Evolutionary conservation across 2,888 invertebrate genomes (phyloP).

Genomic region (Baronia brevicornis): DNA sequence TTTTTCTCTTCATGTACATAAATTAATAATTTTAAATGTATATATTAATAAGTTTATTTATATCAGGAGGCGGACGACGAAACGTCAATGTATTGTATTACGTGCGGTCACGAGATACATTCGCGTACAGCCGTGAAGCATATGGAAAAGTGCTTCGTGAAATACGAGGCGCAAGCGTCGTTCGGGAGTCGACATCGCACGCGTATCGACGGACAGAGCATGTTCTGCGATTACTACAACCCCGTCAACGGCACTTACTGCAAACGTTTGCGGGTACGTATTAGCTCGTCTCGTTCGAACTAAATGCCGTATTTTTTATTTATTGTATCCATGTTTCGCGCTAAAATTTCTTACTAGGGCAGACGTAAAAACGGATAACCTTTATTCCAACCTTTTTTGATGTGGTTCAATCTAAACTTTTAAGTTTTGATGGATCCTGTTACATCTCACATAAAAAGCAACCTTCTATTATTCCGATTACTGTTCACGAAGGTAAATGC

Average conservation of each 20-base stretch:
- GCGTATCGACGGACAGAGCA: conserved; percentile 92
- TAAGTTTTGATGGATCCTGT: too few species aligned
- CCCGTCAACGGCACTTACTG: conserved; percentile 93
- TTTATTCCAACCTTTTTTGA: too few species aligned
- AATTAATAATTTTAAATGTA: conserved; percentile 1
- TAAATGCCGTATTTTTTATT: too few species aligned
- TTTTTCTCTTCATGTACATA: too few species aligned
- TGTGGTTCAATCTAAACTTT: too few species aligned
- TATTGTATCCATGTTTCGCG: too few species aligned
- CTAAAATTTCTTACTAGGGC: too few species aligned
- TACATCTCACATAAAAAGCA: too few species aligned
- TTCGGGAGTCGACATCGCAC: conserved; percentile 97
- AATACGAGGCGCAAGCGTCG: conserved; percentile 97
- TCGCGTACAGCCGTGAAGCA: conserved; percentile 94
- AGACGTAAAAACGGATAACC: too few species aligned
- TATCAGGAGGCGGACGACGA: conserved; percentile 76
- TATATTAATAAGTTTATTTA: not conserved
- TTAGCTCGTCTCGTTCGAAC: too few species aligned
- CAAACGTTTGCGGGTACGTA: conserved; percentile 86
- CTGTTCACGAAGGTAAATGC: too few species aligned
- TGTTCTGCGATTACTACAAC: conserved; percentile 98
- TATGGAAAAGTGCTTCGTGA: conserved; percentile 98
- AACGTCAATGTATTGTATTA: conserved; percentile 94
- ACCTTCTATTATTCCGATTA: too few species aligned
- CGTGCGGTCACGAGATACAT: conserved; percentile 97